These are phyloP conservation scores for Pachyuromys duprasi DNA, from an alignment of 2,797 vertebrate genomes.

Conservation along the genomic window DNA sequence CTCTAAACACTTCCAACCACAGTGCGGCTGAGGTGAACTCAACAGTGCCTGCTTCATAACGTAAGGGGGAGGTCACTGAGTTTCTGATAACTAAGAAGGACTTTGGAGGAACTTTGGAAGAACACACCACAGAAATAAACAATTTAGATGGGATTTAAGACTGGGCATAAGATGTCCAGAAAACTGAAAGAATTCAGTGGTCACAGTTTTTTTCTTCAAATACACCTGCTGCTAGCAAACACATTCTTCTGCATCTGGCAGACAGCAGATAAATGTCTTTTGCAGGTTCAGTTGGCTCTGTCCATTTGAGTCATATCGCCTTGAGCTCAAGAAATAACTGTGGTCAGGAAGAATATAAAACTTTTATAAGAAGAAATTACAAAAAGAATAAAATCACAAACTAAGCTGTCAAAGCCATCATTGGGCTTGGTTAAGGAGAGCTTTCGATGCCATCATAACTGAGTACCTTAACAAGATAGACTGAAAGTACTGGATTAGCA, in stretches of 20 bases:
- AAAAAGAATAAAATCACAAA: conserved; percentile 80
- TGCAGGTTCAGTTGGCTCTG: conserved; percentile 56
- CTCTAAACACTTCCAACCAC: conserved; percentile 19
- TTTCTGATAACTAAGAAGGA: conserved; percentile 28
- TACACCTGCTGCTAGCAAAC: conserved; percentile 68
- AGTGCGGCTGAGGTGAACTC: not conserved
- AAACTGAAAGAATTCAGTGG: conserved; percentile 1
- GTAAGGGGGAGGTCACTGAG: not conserved
- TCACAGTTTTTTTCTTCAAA: conserved; percentile 42
- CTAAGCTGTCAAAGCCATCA: conserved; percentile 84
- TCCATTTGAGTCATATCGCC: conserved; percentile 63
- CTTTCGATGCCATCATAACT: conserved; percentile 58
- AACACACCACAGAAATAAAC: not conserved
- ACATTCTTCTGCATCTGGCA: conserved; percentile 35
- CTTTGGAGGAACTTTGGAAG: conserved; percentile 49
- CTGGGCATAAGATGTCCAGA: not conserved
- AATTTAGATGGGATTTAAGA: not conserved
- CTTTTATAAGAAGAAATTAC: conserved; percentile 79
- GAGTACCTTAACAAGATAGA: conserved; percentile 15
- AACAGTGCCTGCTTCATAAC: not conserved
- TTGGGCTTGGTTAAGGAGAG: conserved; percentile 57
- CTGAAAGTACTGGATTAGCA: conserved; percentile 64
- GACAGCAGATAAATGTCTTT: conserved; percentile 36
- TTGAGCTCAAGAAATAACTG: conserved; percentile 81
- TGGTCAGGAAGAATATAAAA: conserved; percentile 83